Evolutionary conservation across 1,140 invertebrate species (phyloP).

Genomic region (Sitophilus oryzae): DNA sequence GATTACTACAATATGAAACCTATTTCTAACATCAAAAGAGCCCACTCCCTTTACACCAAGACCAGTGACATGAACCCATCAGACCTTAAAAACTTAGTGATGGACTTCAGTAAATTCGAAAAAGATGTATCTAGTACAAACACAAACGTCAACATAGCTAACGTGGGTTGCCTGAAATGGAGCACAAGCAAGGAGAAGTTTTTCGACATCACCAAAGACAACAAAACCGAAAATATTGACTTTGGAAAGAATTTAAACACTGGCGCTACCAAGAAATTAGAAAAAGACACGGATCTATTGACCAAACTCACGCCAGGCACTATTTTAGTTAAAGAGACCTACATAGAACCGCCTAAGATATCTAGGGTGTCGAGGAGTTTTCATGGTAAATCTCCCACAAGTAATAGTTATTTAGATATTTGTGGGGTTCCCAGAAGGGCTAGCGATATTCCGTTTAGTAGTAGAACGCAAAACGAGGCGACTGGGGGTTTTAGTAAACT

Average conservation of each 20-base stretch:
- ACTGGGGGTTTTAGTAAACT: background rate
- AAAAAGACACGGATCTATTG: conserved; percentile 19
- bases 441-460: conserved; percentile 33
- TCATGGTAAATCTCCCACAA: conserved; percentile 41
- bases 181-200: conserved; percentile 38
- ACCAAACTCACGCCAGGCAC: conserved; percentile 38
- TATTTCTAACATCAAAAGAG: conserved; percentile 26
- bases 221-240: conserved; percentile 28
- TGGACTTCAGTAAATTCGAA: conserved; percentile 27
- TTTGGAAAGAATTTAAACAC: conserved; percentile 27
- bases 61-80: conserved; percentile 20
- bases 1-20: conserved; percentile 21
- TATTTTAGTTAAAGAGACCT: conserved; percentile 46
- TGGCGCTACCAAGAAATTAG: conserved; percentile 22
- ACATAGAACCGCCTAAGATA: conserved; percentile 47
- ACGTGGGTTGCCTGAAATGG: conserved; percentile 35
- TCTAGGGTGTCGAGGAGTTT: conserved; percentile 46
- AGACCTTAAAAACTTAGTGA: conserved; percentile 26
- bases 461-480: background rate
- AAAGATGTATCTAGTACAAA: conserved; percentile 27
- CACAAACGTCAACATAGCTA: conserved; percentile 18
- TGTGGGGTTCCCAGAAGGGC: conserved; percentile 32
- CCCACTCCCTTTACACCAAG: conserved; percentile 19
- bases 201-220: conserved; percentile 27
- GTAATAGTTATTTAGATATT: conserved; percentile 27